Evolutionary conservation across 1,140 invertebrate species (phyloP).

Genomic region (Neelides sp.): DNA sequence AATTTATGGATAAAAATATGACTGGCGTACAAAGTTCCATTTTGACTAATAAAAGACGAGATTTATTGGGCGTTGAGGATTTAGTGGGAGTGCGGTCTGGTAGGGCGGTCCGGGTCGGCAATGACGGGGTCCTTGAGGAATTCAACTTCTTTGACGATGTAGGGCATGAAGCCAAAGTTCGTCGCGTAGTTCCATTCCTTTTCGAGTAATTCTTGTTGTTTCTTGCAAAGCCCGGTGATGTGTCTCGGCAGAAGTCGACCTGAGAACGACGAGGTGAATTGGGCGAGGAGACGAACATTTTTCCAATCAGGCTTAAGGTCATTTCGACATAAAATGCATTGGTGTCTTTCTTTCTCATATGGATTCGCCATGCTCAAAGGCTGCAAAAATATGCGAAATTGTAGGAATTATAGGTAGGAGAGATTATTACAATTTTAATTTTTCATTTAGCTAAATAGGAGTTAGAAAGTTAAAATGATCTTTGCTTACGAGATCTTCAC

Average conservation of each 20-base stretch:
- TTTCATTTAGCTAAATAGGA: background rate
- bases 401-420: background rate
- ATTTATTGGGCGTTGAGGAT: too few species aligned
- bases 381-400: constrained; percentile 32
- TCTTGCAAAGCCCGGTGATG: constrained; percentile 74
- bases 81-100: constrained; percentile 70
- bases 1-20: too few species aligned
- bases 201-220: constrained; percentile 56
- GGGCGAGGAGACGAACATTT: constrained; percentile 77
- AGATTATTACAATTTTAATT: background rate
- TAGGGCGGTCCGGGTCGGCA: constrained; percentile 68
- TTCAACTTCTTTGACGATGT: constrained; percentile 57
- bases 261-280: constrained; percentile 88
- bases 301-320: constrained; percentile 79
- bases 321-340: constrained; percentile 78
- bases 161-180: constrained; percentile 57
- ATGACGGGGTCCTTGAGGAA: constrained; percentile 72
- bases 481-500: constrained; percentile 23
- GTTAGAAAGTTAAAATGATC: background rate
- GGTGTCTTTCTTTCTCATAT: constrained; percentile 53
- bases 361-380: constrained; percentile 67
- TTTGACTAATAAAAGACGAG: too few species aligned
- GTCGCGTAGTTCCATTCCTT: constrained; percentile 58
- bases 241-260: constrained; percentile 79
- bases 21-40: too few species aligned